A percentile compares a stretch with the other conserved stretches of the same genome.
Conservation (phyloP, 92 coral and sea anemone species). For the Palythoa grandiflora region DNA sequence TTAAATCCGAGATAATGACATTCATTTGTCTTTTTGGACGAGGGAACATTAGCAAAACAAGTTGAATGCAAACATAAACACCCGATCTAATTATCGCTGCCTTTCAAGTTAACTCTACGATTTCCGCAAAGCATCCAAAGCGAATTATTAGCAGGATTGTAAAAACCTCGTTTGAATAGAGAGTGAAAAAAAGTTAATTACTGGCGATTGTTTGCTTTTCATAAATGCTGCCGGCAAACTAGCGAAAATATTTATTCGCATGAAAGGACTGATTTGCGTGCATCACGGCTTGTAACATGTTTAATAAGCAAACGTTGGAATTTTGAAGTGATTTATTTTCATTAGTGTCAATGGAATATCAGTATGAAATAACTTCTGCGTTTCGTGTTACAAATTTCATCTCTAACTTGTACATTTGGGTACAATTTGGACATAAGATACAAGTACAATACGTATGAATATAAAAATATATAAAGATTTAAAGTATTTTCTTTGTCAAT, state of each 20-base stretch:
- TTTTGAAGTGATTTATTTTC: not conserved
- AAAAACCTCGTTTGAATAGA: conserved; percentile 10
- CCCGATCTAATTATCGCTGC: conserved; percentile 18
- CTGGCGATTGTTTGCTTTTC: conserved; percentile 20
- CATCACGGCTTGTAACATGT: not conserved
- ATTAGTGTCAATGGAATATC: not conserved
- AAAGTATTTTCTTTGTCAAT: not conserved
- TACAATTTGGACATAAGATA: not conserved
- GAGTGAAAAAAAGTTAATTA: not conserved
- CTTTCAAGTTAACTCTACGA: conserved; percentile 36
- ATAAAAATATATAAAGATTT: not conserved
- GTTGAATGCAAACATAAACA: not conserved
- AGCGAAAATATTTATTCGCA: not conserved
- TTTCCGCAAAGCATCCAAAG: conserved; percentile 32
- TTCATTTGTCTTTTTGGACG: conserved; percentile 16
- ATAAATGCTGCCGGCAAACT: conserved; percentile 23
- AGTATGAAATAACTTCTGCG: not conserved
- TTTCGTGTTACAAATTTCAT: conserved; percentile 1
- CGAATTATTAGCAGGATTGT: conserved; percentile 16
- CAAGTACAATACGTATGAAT: not conserved
- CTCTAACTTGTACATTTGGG: not conserved
- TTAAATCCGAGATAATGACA: conserved; percentile 26
- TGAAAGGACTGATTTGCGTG: not conserved
- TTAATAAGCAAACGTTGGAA: not conserved
- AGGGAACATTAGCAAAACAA: conserved; percentile 7